Conservation (phyloP, 2,113 vertebrate genomes). For the Tapirus terrestris region DNA sequence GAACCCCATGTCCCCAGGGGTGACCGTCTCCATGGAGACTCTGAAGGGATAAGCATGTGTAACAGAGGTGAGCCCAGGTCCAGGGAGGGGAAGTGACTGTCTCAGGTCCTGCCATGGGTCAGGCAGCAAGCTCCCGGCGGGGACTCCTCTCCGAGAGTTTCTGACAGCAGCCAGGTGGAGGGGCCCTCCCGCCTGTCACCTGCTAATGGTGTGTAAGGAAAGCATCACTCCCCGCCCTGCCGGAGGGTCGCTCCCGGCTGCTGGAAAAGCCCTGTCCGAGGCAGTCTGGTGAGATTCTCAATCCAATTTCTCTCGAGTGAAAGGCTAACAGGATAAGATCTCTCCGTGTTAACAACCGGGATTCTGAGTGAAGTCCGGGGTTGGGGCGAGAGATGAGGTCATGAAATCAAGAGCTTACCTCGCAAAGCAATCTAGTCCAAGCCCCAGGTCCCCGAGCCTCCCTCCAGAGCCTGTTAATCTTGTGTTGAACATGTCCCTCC, state of each 20-base stretch:
- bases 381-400: slow-evolving; percentile 49
- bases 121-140: not conserved
- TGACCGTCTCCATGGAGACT: not conserved
- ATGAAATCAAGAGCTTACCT: slow-evolving; percentile 65
- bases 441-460: not conserved
- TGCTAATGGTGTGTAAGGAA: slow-evolving; percentile 47
- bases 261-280: slow-evolving; percentile 61
- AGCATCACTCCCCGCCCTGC: not conserved
- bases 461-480: slow-evolving; percentile 39
- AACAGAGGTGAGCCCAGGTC: not conserved
- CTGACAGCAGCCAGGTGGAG: not conserved
- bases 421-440: slow-evolving; percentile 49
- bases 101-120: not conserved
- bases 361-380: slow-evolving; percentile 52
- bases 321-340: slow-evolving; percentile 77
- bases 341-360: slow-evolving; percentile 68
- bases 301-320: slow-evolving; percentile 69
- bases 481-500: not conserved
- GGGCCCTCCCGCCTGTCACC: not conserved
- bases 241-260: not conserved
- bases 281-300: slow-evolving; percentile 50
- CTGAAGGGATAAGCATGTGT: not conserved
- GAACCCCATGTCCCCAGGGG: not conserved
- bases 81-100: not conserved
- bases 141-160: not conserved